Evolutionary conservation across 2,113 vertebrate species (phyloP).

Genomic region (Eolophus roseicapilla): DNA sequence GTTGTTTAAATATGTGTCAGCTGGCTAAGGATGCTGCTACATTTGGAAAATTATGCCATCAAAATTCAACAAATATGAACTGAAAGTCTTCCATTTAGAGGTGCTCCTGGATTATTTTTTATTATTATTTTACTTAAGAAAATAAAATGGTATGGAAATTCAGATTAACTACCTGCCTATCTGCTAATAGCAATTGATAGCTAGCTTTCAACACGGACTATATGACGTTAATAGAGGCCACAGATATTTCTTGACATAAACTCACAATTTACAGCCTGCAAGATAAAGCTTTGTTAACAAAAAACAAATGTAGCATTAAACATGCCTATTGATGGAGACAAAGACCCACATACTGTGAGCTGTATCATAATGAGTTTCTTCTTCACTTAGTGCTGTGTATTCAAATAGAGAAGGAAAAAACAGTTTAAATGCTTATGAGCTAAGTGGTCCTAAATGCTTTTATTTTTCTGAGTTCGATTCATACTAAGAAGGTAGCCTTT

Average conservation of each 20-base stretch:
- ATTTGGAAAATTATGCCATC: background rate
- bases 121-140: background rate
- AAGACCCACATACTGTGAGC: background rate
- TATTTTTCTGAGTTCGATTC: slow-evolving; percentile 2
- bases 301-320: background rate
- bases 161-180: background rate
- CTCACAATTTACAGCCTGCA: background rate
- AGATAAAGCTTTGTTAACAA: background rate
- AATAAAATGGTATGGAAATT: background rate
- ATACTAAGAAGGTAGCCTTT: background rate
- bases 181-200: background rate
- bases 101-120: background rate
- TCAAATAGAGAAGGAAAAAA: background rate
- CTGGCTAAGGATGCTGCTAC: background rate
- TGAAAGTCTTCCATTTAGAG: background rate
- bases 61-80: background rate
- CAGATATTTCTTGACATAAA: background rate
- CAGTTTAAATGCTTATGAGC: background rate
- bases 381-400: background rate
- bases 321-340: background rate
- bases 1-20: background rate
- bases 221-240: background rate
- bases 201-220: background rate
- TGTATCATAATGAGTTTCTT: background rate
- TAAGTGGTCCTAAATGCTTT: background rate